Percentiles rank a stretch among this genome's conserved stretches.
phyloP scores from a whole-genome alignment of 2,113 vertebrate genomes.

The Cisticola juncidis region DNA sequence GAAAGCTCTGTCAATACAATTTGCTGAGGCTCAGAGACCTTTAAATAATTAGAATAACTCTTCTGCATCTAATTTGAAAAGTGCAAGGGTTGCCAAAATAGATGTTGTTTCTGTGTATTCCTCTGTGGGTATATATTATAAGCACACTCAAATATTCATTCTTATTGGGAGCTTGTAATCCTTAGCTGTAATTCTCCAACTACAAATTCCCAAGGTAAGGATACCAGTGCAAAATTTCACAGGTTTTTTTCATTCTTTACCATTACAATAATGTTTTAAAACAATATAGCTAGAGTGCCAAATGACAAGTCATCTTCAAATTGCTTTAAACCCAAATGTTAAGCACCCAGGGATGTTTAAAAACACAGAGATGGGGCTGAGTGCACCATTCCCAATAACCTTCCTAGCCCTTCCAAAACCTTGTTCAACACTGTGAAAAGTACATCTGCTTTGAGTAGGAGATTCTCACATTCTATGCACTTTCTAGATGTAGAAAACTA shows the following conservation, averaged over 20 bases:
- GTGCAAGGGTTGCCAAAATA: constrained; percentile 45
- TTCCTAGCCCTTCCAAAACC: not conserved
- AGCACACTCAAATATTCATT: not conserved
- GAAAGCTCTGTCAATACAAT: constrained; percentile 57
- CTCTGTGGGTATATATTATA: not conserved
- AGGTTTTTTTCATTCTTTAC: not conserved
- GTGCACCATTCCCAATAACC: not conserved
- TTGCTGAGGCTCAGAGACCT: constrained; percentile 31
- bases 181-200: not conserved
- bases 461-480: not conserved
- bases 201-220: not conserved
- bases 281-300: not conserved
- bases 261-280: not conserved
- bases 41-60: constrained; percentile 57
- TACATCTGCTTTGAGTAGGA: not conserved
- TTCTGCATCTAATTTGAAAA: constrained; percentile 53
- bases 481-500: not conserved
- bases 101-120: not conserved
- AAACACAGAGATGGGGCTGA: not conserved
- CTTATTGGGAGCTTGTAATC: not conserved
- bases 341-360: not conserved
- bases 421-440: not conserved
- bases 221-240: not conserved
- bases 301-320: not conserved
- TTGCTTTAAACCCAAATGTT: not conserved